Evolutionary conservation across 1,140 invertebrate genomes (phyloP).

Genomic region (Ostrea edulis): DNA sequence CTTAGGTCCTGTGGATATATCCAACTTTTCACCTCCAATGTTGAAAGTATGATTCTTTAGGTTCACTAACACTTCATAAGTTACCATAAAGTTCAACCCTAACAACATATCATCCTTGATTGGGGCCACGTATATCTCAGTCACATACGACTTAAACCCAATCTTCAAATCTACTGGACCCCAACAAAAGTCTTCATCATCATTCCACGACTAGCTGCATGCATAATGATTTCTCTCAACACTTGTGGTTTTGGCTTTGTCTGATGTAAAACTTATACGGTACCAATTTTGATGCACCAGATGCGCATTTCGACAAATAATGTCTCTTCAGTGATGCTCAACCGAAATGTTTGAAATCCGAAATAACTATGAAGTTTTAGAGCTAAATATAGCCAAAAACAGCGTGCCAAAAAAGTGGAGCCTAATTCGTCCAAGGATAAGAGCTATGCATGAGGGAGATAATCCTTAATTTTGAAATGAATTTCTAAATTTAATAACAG

Average conservation of each 20-base stretch:
- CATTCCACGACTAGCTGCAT: slow-evolving; percentile 43
- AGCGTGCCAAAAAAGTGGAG: no score
- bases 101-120: slow-evolving; percentile 43
- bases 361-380: no score
- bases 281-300: no score
- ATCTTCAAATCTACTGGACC: slow-evolving; percentile 4
- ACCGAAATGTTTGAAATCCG: no score
- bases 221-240: slow-evolving; percentile 16
- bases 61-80: slow-evolving; percentile 21
- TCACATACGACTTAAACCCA: neutral
- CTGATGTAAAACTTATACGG: no score
- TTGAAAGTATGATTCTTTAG: neutral
- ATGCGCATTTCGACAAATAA: no score
- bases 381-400: no score
- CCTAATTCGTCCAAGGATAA: no score
- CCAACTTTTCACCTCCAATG: slow-evolving; percentile 1
- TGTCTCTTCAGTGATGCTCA: no score
- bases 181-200: slow-evolving; percentile 38
- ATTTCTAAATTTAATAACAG: no score
- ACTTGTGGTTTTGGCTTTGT: slow-evolving; percentile 16
- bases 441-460: no score
- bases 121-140: slow-evolving; percentile 45
- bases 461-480: no score
- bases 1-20: neutral
- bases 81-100: slow-evolving; percentile 38